These are phyloP conservation scores for Andrena trimmerana DNA, from an alignment of 2,888 invertebrate genomes.

Conservation along the genomic window DNA sequence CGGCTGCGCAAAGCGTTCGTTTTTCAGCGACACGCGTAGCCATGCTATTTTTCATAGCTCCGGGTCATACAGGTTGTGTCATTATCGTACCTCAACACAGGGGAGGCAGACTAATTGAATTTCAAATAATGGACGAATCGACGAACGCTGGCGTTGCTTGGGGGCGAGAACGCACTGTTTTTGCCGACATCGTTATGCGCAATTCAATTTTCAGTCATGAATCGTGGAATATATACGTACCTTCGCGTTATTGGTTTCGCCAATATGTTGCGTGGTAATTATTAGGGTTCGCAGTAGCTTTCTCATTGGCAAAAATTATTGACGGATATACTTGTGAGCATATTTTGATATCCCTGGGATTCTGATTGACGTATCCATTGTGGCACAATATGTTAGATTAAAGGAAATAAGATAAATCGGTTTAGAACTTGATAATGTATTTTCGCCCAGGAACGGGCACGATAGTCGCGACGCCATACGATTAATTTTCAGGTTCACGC, in stretches of 20 bases:
- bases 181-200: slow-evolving; percentile 53
- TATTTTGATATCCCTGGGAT: slow-evolving; percentile 54
- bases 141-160: slow-evolving; percentile 55
- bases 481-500: slow-evolving; percentile 59
- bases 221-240: slow-evolving; percentile 13
- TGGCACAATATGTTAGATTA: slow-evolving; percentile 2
- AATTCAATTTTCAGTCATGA: slow-evolving; percentile 71
- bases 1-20: slow-evolving; percentile 24
- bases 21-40: slow-evolving; percentile 42
- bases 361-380: slow-evolving; percentile 60
- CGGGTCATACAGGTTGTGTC: slow-evolving; percentile 46
- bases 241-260: slow-evolving; percentile 22
- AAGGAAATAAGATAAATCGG: slow-evolving; percentile 11
- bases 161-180: slow-evolving; percentile 48
- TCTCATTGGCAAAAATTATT: slow-evolving; percentile 66
- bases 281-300: slow-evolving; percentile 61
- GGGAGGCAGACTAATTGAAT: slow-evolving; percentile 67
- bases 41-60: slow-evolving; percentile 47
- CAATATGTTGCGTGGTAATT: slow-evolving; percentile 67
- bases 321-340: not conserved
- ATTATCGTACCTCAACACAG: slow-evolving; percentile 53
- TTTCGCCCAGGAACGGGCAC: slow-evolving; percentile 27
- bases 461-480: slow-evolving; percentile 53
- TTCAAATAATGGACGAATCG: slow-evolving; percentile 71
- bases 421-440: slow-evolving; percentile 53